phyloP scores from a whole-genome alignment of 2,888 invertebrate genomes.

The Herminia tarsipennalis region DNA sequence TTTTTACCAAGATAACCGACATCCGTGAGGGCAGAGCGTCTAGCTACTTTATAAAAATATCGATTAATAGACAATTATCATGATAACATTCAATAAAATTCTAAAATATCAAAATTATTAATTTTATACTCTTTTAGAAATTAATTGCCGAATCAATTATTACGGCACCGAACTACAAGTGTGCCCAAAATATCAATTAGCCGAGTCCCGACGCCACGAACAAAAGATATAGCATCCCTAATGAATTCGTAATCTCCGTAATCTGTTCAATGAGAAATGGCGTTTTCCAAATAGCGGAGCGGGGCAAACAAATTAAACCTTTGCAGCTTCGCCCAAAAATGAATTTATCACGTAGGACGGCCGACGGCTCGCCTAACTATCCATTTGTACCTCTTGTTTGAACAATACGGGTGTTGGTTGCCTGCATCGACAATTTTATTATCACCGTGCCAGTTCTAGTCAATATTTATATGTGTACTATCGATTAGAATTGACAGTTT shows the following conservation, averaged over 20 bases:
- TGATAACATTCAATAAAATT: slow-evolving; percentile 8
- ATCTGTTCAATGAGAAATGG: slow-evolving; percentile 85
- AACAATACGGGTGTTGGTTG: slow-evolving; percentile 33
- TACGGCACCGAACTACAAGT: slow-evolving; percentile 63
- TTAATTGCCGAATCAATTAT: slow-evolving; percentile 40
- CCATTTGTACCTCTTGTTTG: slow-evolving; percentile 54
- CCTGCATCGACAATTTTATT: slow-evolving; percentile 36
- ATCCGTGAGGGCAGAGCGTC: too few relatives aligned
- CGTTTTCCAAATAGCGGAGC: slow-evolving; percentile 72
- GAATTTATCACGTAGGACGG: slow-evolving; percentile 78
- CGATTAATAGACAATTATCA: too few relatives aligned
- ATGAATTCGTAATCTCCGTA: slow-evolving; percentile 84
- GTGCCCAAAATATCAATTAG: slow-evolving; percentile 81
- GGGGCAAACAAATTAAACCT: slow-evolving; percentile 82
- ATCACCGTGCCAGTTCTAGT: slow-evolving; percentile 35
- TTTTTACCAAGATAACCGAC: too few relatives aligned
- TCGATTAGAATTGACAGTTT: slow-evolving; percentile 31
- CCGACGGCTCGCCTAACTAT: slow-evolving; percentile 60
- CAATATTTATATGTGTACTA: slow-evolving; percentile 24
- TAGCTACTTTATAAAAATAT: too few relatives aligned
- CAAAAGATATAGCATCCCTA: slow-evolving; percentile 80
- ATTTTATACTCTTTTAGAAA: slow-evolving; percentile 26
- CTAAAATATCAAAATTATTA: slow-evolving; percentile 2
- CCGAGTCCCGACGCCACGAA: slow-evolving; percentile 56
- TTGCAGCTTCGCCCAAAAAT: slow-evolving; percentile 71